These are phyloP conservation scores for Habrosyne pyritoides DNA, from an alignment of 2,888 invertebrate genomes.

Conservation along the genomic window DNA sequence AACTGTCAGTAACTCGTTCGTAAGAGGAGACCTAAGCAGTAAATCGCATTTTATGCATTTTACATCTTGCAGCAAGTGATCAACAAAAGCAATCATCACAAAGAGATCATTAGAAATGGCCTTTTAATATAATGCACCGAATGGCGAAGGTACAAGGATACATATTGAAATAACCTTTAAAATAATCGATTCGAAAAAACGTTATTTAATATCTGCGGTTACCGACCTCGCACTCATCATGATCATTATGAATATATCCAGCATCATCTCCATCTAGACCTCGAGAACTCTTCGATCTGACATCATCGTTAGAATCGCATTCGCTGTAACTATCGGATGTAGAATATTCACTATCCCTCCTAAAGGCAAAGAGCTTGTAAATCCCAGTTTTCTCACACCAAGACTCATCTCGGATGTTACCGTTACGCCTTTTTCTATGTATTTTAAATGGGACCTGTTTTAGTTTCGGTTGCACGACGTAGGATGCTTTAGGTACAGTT, in stretches of 20 bases:
- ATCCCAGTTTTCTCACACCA: conserved; percentile 70
- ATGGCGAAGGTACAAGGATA: no score
- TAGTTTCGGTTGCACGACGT: conserved; percentile 52
- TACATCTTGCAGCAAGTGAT: no score
- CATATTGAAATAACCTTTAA: no score
- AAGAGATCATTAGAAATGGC: no score
- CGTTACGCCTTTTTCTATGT: conserved; percentile 59
- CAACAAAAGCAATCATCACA: no score
- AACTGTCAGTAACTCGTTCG: no score
- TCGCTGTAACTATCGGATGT: conserved; percentile 78
- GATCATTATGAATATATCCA: neutral
- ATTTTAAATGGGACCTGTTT: conserved; percentile 79
- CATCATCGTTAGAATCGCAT: conserved; percentile 62
- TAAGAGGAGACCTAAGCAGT: no score
- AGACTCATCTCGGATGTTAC: conserved; percentile 58
- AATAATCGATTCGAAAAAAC: no score
- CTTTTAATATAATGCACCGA: no score
- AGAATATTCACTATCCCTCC: conserved; percentile 66
- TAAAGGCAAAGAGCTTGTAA: conserved; percentile 67
- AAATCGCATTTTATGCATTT: no score
- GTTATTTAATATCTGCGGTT: neutral
- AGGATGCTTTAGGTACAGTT: conserved; percentile 43
- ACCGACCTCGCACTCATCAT: conserved; percentile 11
- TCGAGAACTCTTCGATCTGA: conserved; percentile 14
- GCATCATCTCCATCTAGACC: neutral